Evolutionary conservation across 2,797 vertebrate genomes (phyloP), one percentile per base, ranked within the genome.

Genomic region (Platyrinchus mystaceus): DNA sequence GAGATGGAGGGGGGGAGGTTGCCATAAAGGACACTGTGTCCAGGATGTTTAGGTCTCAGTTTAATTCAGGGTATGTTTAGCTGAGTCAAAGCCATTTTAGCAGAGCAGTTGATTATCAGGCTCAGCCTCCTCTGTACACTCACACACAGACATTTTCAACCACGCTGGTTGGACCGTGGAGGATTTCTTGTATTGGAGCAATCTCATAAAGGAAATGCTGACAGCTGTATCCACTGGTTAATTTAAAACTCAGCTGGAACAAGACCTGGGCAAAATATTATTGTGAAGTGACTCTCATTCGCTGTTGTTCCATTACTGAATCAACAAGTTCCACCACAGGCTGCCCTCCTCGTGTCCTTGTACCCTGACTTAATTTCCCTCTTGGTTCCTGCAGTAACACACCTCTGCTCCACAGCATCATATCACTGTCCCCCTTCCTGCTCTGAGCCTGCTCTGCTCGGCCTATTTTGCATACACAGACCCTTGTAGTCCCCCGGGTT

Each of bases 181-280:
- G 84, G 76, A 80, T 91, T 95, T 89, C 89, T 89, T 46, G 60
- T 93, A 84, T 30, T 79, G 88, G 63, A 92, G 84, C 89, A 87
- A 82, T 77, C 88, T 93, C 90, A 95, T 90, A 93, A 95, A 93
- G 78, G 78, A 82, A 94, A 52, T 4, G 27, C 92, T 95, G 94
- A 95, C 90, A 95, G 87, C 75, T 93, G 86, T 84, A 87, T 82
- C 74, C 71, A 87, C 88, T 79, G 78, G 63, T 93, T 96, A 88
- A 95, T 96, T 95, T 94, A 92, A 97, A 96, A 95, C 86, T 68
- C 92, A 92, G 80, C 92, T 97, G 94, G 92, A 94, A 76, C 77
- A 95, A 89, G 86, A 82, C 87, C 81, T 85, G 78, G 55, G 90
- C 80, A 89, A 95, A 91, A 94, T 70, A 89, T 87, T 90, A 60